Percentiles rank a stretch among this genome's conserved stretches.
These are phyloP conservation scores for Drosophila varians DNA, from an alignment of 1,140 invertebrate genomes.

Conservation along the genomic window DNA sequence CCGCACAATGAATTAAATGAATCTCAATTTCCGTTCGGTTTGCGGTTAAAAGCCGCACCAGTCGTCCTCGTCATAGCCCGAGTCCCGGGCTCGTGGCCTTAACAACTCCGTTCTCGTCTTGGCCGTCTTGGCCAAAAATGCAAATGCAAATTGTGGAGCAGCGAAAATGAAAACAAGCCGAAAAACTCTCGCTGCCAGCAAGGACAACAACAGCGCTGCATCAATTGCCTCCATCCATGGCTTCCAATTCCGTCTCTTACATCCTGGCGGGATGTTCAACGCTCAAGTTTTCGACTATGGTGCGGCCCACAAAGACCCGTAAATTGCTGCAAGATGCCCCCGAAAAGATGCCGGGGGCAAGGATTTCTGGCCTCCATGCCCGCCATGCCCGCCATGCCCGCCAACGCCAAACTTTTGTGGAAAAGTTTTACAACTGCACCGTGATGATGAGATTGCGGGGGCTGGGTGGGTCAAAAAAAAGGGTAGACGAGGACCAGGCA, in stretches of 20 bases:
- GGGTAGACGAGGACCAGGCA: too few species aligned
- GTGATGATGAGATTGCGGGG: slow-evolving; percentile 29
- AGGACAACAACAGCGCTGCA: slow-evolving; percentile 34
- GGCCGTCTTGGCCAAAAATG: slow-evolving; percentile 20
- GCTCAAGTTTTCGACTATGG: slow-evolving; percentile 5
- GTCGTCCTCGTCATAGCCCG: background rate
- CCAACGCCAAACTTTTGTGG: slow-evolving; percentile 57
- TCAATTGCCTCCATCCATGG: slow-evolving; percentile 68
- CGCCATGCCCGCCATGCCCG: too few species aligned
- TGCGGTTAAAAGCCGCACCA: slow-evolving; percentile 77
- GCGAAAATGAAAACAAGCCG: slow-evolving; percentile 74
- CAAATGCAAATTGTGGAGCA: slow-evolving; percentile 67
- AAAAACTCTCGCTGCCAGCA: slow-evolving; percentile 55
- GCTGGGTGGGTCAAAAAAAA: too few species aligned
- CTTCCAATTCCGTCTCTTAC: slow-evolving; percentile 43
- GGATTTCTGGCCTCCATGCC: slow-evolving; percentile 25
- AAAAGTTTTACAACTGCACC: slow-evolving; percentile 66
- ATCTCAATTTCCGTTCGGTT: slow-evolving; percentile 82
- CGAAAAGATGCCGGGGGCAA: slow-evolving; percentile 23
- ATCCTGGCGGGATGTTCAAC: slow-evolving; percentile 20
- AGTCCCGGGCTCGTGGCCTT: background rate
- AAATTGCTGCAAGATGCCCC: slow-evolving; percentile 80
- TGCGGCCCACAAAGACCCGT: slow-evolving; percentile 47
- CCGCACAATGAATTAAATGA: slow-evolving; percentile 80
- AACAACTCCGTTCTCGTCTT: background rate